phyloP scores from a whole-genome alignment of 2,888 invertebrate species.

The Hydroisotoma schaefferi region DNA sequence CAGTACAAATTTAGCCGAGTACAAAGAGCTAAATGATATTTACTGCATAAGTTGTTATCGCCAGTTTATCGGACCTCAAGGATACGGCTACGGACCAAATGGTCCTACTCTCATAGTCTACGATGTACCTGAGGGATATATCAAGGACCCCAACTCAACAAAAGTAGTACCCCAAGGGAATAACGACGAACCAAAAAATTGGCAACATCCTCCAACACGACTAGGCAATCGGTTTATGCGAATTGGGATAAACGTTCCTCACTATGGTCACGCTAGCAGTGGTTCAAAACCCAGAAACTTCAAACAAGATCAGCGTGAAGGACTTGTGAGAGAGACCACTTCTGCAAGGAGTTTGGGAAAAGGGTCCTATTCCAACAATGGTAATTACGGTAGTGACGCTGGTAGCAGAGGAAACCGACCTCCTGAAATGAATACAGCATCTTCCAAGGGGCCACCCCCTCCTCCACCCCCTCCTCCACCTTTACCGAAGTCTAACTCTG shows the following conservation, averaged over 20 bases:
- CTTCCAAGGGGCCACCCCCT: background rate
- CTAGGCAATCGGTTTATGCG: background rate
- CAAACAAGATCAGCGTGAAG: no score
- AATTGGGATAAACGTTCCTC: background rate
- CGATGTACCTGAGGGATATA: background rate
- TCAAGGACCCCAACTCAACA: no score
- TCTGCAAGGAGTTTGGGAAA: no score
- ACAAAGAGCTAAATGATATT: constrained; percentile 28
- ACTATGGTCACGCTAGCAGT: background rate
- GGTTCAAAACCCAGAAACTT: background rate
- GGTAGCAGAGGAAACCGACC: no score
- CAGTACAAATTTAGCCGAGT: constrained; percentile 24
- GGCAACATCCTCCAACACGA: constrained; percentile 1
- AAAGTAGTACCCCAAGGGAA: background rate
- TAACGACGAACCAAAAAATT: background rate
- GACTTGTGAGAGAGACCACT: no score
- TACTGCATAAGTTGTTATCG: constrained; percentile 35
- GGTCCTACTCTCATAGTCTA: constrained; percentile 14
- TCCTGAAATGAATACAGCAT: no score
- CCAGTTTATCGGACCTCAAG: constrained; percentile 23
- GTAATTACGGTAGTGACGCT: no score
- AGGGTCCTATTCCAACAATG: no score
- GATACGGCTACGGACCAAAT: constrained; percentile 33
- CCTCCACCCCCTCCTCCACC: background rate
- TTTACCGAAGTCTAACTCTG: background rate